Percentiles rank a stretch among this genome's conserved stretches.
Evolutionary conservation across 2,888 invertebrate genomes (phyloP).

Genomic region (Himalopsyche japonica): DNA sequence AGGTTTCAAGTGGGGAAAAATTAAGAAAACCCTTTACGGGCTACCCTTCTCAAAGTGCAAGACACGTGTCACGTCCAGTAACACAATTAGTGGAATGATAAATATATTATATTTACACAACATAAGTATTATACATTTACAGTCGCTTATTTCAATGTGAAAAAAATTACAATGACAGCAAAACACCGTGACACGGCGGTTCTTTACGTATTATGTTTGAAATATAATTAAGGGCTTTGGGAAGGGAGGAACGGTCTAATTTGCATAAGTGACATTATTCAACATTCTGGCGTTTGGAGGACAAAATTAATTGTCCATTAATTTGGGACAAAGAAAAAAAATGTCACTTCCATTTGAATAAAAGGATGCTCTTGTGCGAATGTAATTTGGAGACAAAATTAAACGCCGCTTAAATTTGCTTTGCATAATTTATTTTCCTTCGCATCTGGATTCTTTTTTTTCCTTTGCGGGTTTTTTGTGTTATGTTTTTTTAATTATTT

Average conservation of each 20-base stretch:
- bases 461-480: background rate
- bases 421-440: background rate
- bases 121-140: too few species aligned
- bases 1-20: too few species aligned
- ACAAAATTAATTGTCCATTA: background rate
- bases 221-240: background rate
- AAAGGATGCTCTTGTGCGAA: background rate
- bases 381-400: background rate
- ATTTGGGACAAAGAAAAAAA: background rate
- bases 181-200: too few species aligned
- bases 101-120: too few species aligned
- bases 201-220: background rate
- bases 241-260: background rate
- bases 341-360: background rate
- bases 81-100: too few species aligned
- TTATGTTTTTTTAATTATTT: background rate
- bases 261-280: constrained; percentile 1
- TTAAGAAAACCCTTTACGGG: too few species aligned
- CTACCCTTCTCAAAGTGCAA: too few species aligned
- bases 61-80: too few species aligned
- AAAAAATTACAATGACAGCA: background rate
- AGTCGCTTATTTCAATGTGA: background rate
- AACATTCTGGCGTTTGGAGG: background rate
- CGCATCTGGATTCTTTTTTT: background rate
- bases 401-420: background rate